A percentile compares a stretch with the other conserved stretches of the same genome.
Conservation (phyloP, 2,888 invertebrate species). For the Leucoptera coffeella region DNA sequence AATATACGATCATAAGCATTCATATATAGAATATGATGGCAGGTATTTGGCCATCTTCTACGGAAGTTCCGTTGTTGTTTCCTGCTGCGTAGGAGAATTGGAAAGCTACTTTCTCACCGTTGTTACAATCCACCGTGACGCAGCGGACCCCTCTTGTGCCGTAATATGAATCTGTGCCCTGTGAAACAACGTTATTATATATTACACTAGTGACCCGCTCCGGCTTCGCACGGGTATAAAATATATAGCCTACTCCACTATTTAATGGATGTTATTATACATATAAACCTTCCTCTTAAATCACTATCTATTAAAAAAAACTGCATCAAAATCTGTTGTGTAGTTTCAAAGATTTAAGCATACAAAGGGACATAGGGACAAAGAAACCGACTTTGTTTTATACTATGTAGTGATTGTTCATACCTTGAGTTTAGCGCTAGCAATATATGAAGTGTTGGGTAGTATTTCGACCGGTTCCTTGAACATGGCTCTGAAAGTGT, state of each 20-base stretch:
- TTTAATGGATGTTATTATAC: too few relatives aligned
- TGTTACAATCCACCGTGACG: constrained; percentile 67
- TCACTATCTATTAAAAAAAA: too few relatives aligned
- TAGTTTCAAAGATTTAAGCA: too few relatives aligned
- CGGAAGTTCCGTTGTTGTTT: constrained; percentile 80
- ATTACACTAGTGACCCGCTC: too few relatives aligned
- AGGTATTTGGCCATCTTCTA: constrained; percentile 83
- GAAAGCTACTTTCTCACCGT: constrained; percentile 71
- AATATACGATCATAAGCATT: constrained; percentile 8
- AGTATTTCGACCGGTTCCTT: constrained; percentile 78
- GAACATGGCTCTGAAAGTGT: constrained; percentile 75
- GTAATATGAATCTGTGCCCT: constrained; percentile 85
- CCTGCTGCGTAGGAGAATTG: constrained; percentile 81
- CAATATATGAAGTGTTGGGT: constrained; percentile 73
- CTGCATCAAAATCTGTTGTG: too few relatives aligned
- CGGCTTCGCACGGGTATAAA: too few relatives aligned
- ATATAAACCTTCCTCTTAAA: too few relatives aligned
- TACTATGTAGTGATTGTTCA: constrained; percentile 3
- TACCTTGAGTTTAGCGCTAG: constrained; percentile 73
- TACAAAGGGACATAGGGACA: too few relatives aligned
- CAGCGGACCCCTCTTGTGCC: constrained; percentile 75
- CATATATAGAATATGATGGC: constrained; percentile 77
- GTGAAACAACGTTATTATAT: too few relatives aligned
- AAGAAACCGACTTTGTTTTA: too few relatives aligned
- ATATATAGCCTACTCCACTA: too few relatives aligned